A percentile compares a stretch with the other conserved stretches of the same genome.
These are phyloP conservation scores for Alcis repandata DNA, from an alignment of 2,888 invertebrate genomes.

Conservation along the genomic window DNA sequence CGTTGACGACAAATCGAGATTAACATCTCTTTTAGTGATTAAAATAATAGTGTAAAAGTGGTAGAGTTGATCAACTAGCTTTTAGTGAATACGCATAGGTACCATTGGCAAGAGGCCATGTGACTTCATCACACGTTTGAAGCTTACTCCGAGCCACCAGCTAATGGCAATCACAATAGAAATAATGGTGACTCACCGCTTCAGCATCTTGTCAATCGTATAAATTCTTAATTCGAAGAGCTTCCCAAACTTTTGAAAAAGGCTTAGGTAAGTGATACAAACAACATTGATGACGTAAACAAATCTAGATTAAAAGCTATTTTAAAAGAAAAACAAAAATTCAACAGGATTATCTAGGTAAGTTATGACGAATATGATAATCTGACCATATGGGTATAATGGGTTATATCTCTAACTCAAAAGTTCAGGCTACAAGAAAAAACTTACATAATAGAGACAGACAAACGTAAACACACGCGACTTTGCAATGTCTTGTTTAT, in stretches of 20 bases:
- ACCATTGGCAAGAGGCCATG: conserved; percentile 39
- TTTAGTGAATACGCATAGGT: conserved; percentile 26
- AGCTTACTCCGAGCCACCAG: conserved; percentile 21
- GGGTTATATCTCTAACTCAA: too few species aligned
- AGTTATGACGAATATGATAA: too few species aligned
- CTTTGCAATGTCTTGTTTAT: too few species aligned
- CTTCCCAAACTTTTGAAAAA: neutral
- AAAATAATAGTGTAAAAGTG: neutral
- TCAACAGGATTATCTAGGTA: too few species aligned
- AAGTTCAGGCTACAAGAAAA: too few species aligned
- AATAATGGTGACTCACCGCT: conserved; percentile 22
- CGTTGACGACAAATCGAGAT: too few species aligned
- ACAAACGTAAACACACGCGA: too few species aligned
- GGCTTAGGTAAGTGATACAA: neutral
- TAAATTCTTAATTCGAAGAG: neutral
- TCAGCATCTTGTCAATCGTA: conserved; percentile 1
- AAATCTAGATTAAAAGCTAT: too few species aligned
- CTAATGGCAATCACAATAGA: conserved; percentile 26
- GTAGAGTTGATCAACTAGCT: conserved; percentile 10
- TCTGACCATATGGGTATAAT: too few species aligned
- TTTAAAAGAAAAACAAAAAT: too few species aligned
- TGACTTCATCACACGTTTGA: conserved; percentile 32
- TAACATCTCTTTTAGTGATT: neutral
- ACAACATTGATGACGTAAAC: too few species aligned
- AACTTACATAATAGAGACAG: too few species aligned